Evolutionary conservation across 2,113 vertebrate genomes (phyloP).

Genomic region (Thalassarche chlororhynchos): DNA sequence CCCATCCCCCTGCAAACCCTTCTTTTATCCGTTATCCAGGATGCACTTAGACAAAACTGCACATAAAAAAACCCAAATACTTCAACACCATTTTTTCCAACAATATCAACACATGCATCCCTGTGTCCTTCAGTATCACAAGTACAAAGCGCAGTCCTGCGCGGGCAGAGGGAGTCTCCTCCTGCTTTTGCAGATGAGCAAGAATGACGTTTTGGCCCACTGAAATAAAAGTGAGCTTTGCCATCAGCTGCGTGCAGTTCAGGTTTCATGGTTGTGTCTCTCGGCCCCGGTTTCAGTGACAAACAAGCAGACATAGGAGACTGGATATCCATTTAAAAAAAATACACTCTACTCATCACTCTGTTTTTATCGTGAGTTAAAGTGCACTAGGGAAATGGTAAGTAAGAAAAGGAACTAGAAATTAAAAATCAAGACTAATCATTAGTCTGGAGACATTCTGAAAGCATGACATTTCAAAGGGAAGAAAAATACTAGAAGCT

Average conservation of each 20-base stretch:
- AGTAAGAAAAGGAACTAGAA: neutral
- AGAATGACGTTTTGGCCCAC: neutral
- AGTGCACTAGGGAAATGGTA: neutral
- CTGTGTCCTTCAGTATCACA: accelerated
- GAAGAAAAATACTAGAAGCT: neutral
- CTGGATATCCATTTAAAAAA: no score
- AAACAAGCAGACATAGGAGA: neutral
- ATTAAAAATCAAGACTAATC: neutral
- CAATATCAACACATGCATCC: neutral
- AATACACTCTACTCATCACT: neutral
- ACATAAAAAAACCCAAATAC: neutral
- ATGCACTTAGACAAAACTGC: neutral
- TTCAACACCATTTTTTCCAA: neutral
- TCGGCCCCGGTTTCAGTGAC: neutral
- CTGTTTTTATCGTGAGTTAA: neutral
- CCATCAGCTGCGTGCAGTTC: neutral
- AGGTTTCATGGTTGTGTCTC: neutral
- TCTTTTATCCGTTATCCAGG: neutral
- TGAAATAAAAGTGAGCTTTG: neutral
- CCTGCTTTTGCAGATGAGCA: neutral
- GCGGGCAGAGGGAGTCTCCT: neutral
- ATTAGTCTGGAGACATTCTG: neutral
- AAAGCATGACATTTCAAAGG: neutral
- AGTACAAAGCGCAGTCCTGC: neutral
- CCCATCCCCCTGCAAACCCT: neutral